A percentile compares a stretch with the other conserved stretches of the same genome.
Evolutionary conservation across 2,797 vertebrate genomes (phyloP).

Genomic region (Hoplostethus mediterraneus): DNA sequence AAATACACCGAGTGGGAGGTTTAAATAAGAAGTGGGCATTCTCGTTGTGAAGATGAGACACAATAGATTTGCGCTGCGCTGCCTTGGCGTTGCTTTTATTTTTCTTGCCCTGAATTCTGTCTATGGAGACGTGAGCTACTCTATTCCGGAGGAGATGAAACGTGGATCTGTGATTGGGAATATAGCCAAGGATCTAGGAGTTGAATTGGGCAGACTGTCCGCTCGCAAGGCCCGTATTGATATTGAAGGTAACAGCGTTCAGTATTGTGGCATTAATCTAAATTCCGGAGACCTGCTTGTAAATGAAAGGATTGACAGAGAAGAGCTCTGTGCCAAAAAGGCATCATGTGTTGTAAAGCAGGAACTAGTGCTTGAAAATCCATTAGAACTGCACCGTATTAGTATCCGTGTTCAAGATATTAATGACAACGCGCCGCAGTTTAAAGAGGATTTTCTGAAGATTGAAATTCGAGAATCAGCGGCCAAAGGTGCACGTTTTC

Average conservation of each 20-base stretch:
- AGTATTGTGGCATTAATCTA: slow-evolving; percentile 53
- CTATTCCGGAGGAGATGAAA: slow-evolving; percentile 56
- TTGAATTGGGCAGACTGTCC: slow-evolving; percentile 47
- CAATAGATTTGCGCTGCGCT: not conserved
- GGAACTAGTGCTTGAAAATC: slow-evolving; percentile 83
- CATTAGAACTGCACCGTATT: slow-evolving; percentile 80
- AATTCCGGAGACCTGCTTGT: slow-evolving; percentile 66
- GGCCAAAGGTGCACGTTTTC: slow-evolving; percentile 59
- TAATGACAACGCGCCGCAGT: slow-evolving; percentile 84
- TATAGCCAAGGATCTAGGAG: slow-evolving; percentile 69
- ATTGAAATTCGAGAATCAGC: slow-evolving; percentile 79
- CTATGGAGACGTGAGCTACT: slow-evolving; percentile 54
- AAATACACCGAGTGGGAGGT: not conserved
- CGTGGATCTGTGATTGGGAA: slow-evolving; percentile 61
- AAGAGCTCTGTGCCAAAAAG: slow-evolving; percentile 68
- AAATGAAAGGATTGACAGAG: slow-evolving; percentile 68
- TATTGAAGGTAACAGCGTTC: slow-evolving; percentile 31
- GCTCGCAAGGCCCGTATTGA: slow-evolving; percentile 67
- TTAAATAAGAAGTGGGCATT: not conserved
- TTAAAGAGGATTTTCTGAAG: slow-evolving; percentile 69
- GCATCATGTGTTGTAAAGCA: slow-evolving; percentile 73
- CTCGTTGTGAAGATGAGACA: slow-evolving; percentile 34
- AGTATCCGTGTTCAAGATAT: slow-evolving; percentile 80
- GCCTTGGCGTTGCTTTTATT: slow-evolving; percentile 21
- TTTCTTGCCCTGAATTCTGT: not conserved